A percentile compares a stretch with the other conserved stretches of the same genome.
Conservation (phyloP, 53 echinoderm and acorn worm species). For the Holothuria scabra region DNA sequence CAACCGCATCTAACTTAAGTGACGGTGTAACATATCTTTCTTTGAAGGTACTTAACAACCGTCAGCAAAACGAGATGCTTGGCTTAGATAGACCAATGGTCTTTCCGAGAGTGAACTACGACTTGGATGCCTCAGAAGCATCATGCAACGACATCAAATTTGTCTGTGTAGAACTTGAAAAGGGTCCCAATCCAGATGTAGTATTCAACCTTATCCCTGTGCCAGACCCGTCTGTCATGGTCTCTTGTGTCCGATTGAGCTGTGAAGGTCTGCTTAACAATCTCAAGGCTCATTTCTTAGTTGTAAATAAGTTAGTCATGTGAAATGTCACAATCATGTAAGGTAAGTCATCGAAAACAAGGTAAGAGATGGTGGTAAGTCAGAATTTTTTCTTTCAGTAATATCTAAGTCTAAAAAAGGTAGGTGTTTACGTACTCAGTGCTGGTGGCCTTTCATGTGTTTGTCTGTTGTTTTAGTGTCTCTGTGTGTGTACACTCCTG, state of each 20-base stretch:
- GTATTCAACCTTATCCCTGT: slow-evolving; percentile 72
- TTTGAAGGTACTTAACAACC: slow-evolving; percentile 50
- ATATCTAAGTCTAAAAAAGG: slow-evolving; percentile 22
- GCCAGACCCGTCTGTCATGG: slow-evolving; percentile 69
- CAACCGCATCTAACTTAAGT: no score
- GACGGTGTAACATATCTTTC: neutral
- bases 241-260: slow-evolving; percentile 75
- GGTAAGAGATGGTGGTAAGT: slow-evolving; percentile 23
- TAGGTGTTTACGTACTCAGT: slow-evolving; percentile 34
- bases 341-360: neutral
- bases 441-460: slow-evolving; percentile 59
- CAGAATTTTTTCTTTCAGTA: neutral
- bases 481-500: neutral
- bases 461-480: slow-evolving; percentile 29
- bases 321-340: neutral
- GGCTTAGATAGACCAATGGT: slow-evolving; percentile 59
- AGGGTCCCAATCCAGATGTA: slow-evolving; percentile 68
- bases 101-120: slow-evolving; percentile 74
- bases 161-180: slow-evolving; percentile 78
- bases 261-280: slow-evolving; percentile 84
- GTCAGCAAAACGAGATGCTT: slow-evolving; percentile 54
- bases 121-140: slow-evolving; percentile 68
- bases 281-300: slow-evolving; percentile 30
- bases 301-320: slow-evolving; percentile 22
- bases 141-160: slow-evolving; percentile 78